A percentile compares a stretch with the other conserved stretches of the same genome.
Evolutionary conservation across 2,888 invertebrate species (phyloP).

Genomic region (Choristoneura rosaceana): DNA sequence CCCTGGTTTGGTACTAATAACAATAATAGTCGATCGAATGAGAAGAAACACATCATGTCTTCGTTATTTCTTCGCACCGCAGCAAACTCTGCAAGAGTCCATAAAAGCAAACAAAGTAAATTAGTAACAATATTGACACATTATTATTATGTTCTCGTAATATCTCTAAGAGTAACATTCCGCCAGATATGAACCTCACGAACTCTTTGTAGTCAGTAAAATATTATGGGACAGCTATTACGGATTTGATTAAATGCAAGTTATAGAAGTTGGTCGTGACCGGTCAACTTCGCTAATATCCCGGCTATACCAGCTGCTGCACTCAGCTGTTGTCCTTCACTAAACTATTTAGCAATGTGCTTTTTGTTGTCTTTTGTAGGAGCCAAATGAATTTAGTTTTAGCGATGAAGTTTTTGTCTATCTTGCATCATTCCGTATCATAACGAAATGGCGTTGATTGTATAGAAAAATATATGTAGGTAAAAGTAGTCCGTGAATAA

Average conservation of each 20-base stretch:
- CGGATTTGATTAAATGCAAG: constrained; percentile 46
- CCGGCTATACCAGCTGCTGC: constrained; percentile 58
- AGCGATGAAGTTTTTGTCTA: constrained; percentile 4
- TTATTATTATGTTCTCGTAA: not conserved
- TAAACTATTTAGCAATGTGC: constrained; percentile 56
- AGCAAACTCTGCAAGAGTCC: not conserved
- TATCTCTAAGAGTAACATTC: not conserved
- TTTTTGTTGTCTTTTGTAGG: constrained; percentile 39
- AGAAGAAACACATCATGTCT: no score
- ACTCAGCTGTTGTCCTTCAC: constrained; percentile 63
- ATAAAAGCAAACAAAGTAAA: not conserved
- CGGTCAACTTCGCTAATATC: constrained; percentile 66
- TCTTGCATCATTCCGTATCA: not conserved
- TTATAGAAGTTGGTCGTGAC: constrained; percentile 56
- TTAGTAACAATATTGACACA: not conserved
- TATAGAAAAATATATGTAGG: no score
- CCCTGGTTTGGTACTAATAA: no score
- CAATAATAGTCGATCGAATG: no score
- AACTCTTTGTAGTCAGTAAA: constrained; percentile 26
- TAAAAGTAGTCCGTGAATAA: not conserved
- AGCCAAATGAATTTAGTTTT: constrained; percentile 39
- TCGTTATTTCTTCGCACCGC: no score
- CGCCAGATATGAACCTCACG: constrained; percentile 11
- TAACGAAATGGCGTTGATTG: no score
- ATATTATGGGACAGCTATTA: constrained; percentile 24